These are phyloP conservation scores for Allygus modestus DNA, from an alignment of 2,888 invertebrate species.

Conservation along the genomic window DNA sequence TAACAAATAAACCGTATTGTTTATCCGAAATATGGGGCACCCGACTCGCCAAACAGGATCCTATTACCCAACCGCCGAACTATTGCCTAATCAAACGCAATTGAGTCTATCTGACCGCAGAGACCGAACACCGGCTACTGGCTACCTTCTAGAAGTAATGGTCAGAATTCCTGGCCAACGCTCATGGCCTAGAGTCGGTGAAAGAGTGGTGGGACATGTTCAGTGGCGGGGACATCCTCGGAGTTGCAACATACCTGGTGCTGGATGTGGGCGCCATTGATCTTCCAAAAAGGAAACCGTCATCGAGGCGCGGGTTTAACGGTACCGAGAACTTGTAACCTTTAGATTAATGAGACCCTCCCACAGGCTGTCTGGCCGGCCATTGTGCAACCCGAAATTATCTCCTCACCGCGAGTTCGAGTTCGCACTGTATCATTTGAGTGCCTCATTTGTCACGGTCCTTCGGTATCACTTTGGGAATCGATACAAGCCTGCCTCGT, in stretches of 20 bases:
- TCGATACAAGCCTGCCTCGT: slow-evolving; percentile 11
- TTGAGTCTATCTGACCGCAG: slow-evolving; percentile 18
- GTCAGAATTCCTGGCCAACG: neutral
- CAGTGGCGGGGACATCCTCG: neutral
- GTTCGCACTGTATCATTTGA: slow-evolving; percentile 24
- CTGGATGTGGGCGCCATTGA: slow-evolving; percentile 39
- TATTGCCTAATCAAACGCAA: slow-evolving; percentile 2
- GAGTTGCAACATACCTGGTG: neutral
- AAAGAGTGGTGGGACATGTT: neutral
- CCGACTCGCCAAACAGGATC: neutral
- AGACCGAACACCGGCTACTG: neutral
- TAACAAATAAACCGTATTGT: neutral
- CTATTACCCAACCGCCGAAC: neutral
- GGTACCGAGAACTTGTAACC: slow-evolving; percentile 54
- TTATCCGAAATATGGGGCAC: no score
- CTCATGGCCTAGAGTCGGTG: neutral
- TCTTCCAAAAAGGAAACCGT: slow-evolving; percentile 33
- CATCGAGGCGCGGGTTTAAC: slow-evolving; percentile 14
- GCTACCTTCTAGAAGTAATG: no score
- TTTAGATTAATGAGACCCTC: slow-evolving; percentile 41
- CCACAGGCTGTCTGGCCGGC: neutral
- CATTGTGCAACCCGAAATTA: slow-evolving; percentile 36
- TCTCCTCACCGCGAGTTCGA: slow-evolving; percentile 4
- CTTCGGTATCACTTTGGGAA: neutral
- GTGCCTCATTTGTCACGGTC: slow-evolving; percentile 19